Evolutionary conservation across 2,797 vertebrate species (phyloP).

Genomic region (Falco novaeseelandiae): DNA sequence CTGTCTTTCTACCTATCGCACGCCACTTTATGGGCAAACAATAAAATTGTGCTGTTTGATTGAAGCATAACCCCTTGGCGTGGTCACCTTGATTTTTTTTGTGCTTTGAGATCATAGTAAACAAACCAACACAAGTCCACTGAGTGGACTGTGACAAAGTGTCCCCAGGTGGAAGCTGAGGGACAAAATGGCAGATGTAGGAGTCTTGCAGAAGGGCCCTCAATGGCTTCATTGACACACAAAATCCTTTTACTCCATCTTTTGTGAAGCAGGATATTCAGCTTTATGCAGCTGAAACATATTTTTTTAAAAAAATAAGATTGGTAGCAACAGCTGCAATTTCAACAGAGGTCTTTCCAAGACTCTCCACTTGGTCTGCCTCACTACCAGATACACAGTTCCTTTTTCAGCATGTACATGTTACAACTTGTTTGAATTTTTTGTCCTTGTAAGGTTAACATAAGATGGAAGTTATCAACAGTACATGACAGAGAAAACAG

Average conservation of each 20-base stretch:
- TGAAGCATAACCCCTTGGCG: no score
- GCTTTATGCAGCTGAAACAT: neutral
- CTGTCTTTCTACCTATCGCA: no score
- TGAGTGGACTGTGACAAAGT: no score
- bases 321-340: neutral
- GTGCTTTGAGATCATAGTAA: no score
- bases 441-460: neutral
- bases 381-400: neutral
- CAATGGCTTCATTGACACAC: neutral
- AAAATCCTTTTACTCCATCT: neutral
- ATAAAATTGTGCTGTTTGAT: no score
- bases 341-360: neutral
- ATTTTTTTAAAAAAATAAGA: neutral
- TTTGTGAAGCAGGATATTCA: neutral
- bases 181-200: neutral
- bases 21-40: no score
- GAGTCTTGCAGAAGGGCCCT: neutral
- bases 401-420: neutral
- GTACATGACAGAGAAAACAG: slow-evolving; percentile 14
- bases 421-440: neutral
- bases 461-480: neutral
- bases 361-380: neutral
- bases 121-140: no score
- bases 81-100: no score
- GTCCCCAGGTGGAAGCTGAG: neutral